Conservation (phyloP, 1,140 invertebrate genomes). For the Psilanteris sp. region DNA sequence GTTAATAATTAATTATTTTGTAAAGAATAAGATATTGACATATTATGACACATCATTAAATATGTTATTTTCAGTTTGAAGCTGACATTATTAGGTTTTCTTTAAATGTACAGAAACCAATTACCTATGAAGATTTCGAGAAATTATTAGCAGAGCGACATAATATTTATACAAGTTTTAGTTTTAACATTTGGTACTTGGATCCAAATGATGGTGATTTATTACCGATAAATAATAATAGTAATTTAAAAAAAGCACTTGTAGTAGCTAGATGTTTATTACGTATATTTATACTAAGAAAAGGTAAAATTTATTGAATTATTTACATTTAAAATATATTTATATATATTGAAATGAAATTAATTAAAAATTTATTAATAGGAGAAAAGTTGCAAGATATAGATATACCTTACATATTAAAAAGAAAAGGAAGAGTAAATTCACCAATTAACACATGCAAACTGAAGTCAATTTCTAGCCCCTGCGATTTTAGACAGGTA, state of each 20-base stretch:
- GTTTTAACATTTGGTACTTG: constrained; percentile 96
- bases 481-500: constrained; percentile 7
- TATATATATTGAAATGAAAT: neutral
- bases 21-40: no score
- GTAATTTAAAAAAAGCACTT: constrained; percentile 93
- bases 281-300: constrained; percentile 93
- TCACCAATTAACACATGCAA: neutral
- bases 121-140: constrained; percentile 92
- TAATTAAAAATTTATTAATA: neutral
- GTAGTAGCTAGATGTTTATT: constrained; percentile 90
- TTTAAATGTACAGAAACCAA: constrained; percentile 85
- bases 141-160: constrained; percentile 88
- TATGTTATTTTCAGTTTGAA: constrained; percentile 89
- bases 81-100: constrained; percentile 97
- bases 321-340: neutral
- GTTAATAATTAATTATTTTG: neutral
- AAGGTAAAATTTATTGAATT: constrained; percentile 83
- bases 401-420: neutral
- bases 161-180: constrained; percentile 89
- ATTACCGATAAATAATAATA: constrained; percentile 98
- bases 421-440: neutral
- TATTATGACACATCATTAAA: no score
- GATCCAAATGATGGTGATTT: constrained; percentile 96
- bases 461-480: neutral
- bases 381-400: neutral